phyloP scores from a whole-genome alignment of 2,113 vertebrate species.

The Fregetta grallaria region DNA sequence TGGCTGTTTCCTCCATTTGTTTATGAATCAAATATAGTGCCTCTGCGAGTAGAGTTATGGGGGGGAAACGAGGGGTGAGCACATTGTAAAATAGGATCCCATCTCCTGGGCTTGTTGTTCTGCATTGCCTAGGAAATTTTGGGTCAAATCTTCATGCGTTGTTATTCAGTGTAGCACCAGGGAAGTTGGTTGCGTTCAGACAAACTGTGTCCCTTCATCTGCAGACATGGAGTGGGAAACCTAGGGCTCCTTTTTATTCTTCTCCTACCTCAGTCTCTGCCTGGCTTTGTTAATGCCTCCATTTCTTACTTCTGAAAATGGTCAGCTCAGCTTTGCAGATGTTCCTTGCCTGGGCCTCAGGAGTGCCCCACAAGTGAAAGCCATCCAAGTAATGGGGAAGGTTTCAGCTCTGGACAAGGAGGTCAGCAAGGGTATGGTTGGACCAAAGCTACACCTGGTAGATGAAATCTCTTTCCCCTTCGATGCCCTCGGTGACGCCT shows the following conservation, averaged over 20 bases:
- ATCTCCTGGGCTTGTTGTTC: background rate
- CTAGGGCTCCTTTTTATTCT: background rate
- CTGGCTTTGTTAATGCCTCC: background rate
- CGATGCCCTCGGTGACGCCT: background rate
- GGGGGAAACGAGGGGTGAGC: fast-evolving
- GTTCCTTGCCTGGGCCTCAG: background rate
- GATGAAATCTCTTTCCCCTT: background rate
- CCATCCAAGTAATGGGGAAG: background rate
- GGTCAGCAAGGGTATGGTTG: background rate
- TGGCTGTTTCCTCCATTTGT: background rate
- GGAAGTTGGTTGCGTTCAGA: background rate
- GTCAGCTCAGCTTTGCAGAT: background rate
- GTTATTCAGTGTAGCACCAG: background rate
- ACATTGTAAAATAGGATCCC: background rate
- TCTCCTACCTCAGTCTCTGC: background rate
- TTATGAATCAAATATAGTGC: background rate
- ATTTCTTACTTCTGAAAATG: background rate
- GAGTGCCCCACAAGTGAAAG: background rate
- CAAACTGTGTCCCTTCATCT: background rate
- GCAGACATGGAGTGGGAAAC: background rate
- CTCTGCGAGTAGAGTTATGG: background rate
- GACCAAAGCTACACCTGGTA: background rate
- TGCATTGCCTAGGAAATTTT: background rate
- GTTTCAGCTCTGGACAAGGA: background rate
- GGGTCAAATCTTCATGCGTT: background rate